Evolutionary conservation across 2,797 vertebrate species (phyloP).

Genomic region (Coregonus sp.): DNA sequence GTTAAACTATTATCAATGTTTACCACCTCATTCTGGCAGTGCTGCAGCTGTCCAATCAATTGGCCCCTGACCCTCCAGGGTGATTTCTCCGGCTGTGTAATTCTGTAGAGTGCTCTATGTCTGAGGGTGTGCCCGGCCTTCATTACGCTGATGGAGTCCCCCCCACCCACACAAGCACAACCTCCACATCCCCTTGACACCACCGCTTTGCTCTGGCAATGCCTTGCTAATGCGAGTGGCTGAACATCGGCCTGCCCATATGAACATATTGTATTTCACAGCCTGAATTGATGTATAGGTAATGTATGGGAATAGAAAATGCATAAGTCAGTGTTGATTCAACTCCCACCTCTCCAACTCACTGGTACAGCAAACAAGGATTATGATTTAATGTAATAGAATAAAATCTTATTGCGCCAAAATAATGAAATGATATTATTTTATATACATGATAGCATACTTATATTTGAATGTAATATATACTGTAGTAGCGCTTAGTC

Average conservation of each 20-base stretch:
- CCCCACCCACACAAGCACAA: background rate
- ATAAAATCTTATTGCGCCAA: background rate
- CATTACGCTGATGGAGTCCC: conserved; percentile 21
- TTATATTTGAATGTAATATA: background rate
- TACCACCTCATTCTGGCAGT: conserved; percentile 8
- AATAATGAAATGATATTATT: background rate
- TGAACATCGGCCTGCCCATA: background rate
- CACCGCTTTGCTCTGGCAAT: background rate
- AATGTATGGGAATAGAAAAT: background rate
- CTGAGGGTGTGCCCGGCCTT: conserved; percentile 7
- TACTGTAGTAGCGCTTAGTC: background rate
- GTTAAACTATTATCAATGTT: conserved; percentile 3
- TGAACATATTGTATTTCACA: background rate
- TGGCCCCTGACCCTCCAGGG: conserved; percentile 4
- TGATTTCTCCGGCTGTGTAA: conserved; percentile 9
- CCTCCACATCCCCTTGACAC: background rate
- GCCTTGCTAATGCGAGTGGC: background rate
- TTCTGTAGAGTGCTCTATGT: conserved; percentile 22
- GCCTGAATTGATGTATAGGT: background rate
- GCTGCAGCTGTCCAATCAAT: conserved; percentile 11
- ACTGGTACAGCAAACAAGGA: background rate
- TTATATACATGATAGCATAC: background rate
- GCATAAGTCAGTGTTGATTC: background rate
- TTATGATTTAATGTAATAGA: background rate
- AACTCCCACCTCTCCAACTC: background rate